These are phyloP conservation scores for Chiroxiphia lanceolata DNA, from an alignment of 2,797 vertebrate genomes.

Conservation along the genomic window DNA sequence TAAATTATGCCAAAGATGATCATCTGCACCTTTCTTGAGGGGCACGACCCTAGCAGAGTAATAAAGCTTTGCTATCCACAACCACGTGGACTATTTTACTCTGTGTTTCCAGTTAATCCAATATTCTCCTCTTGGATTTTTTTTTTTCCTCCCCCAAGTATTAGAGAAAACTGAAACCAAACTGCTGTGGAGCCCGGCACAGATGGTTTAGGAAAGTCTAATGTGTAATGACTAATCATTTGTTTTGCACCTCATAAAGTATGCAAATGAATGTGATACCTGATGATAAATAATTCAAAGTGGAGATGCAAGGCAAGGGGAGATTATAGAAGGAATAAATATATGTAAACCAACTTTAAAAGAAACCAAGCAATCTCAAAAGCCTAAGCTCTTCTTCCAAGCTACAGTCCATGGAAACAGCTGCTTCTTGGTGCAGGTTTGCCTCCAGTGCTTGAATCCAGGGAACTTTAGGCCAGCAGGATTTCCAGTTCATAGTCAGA, in stretches of 20 bases:
- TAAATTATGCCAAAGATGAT: conserved; percentile 9
- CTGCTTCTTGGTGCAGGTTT: not conserved
- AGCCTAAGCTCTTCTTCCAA: not conserved
- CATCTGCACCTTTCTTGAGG: not conserved
- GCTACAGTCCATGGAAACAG: not conserved
- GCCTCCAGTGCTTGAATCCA: not conserved
- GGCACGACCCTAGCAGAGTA: not conserved
- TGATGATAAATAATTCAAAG: conserved; percentile 53
- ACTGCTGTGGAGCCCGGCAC: not conserved
- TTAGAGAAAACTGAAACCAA: not conserved
- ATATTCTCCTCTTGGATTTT: not conserved
- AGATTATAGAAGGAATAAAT: not conserved
- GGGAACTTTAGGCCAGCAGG: not conserved
- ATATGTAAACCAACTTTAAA: not conserved
- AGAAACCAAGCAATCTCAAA: not conserved
- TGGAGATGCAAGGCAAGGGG: not conserved
- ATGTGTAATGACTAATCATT: conserved; percentile 21
- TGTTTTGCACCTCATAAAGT: conserved; percentile 53
- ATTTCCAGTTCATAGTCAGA: not conserved
- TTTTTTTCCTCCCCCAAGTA: not conserved
- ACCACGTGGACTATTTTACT: not conserved
- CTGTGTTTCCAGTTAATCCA: not conserved
- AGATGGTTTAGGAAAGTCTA: conserved; percentile 17
- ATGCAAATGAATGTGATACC: conserved; percentile 59
- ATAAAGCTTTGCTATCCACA: not conserved